Base-by-base conservation (phyloP, 1,140 invertebrate genomes). In the Aradophagus sp. region DNA sequence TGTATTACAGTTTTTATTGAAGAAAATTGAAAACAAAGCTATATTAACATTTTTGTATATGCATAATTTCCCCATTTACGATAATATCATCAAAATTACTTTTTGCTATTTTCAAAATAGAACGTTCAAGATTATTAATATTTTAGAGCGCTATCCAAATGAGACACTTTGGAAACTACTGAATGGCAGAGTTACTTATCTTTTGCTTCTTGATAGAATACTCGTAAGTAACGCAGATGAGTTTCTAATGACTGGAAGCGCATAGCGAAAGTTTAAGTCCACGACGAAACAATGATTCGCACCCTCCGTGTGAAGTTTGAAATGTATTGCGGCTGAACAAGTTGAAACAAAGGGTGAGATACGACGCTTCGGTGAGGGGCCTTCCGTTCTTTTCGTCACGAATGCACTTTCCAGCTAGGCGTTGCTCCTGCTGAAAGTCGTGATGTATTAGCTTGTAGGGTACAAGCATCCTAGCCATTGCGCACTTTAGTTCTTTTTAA, bases 321-420 rank as follows among this genome's bases (percentile, higher is more conserved):
- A 83, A 83, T 80, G 80, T 81, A 80, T 81, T 78, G 78, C 73
- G 78, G 73, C 71, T 80, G 79, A 77, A 80, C 71, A 75, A 80
- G 73, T 78, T 81, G 76, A 81, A 81, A 83, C 80, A 83, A 83
- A 83, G 80, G 81, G 80, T 77, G 76, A 73, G 74, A 74, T 68
- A 73, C 47, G 48, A 47, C 50, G 58, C 65, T 48, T 56, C 66
- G 66, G 50, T 39, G 72, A 73, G 77, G 63, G 79, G 77, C 73
- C 70, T 67, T 63, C 62, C 56, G 62, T 75, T 65, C 63, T 67
- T 67, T 68, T 36, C 44, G 62, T 68, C 59, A 55, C 63, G 68
- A 72, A 67, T 74, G 67, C 56, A 58, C 53, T 71, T 75, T 68
- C 55, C 12, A 39, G 32, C 56, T 42, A 36, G 31, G 34, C 31